A percentile compares a stretch with the other conserved stretches of the same genome.
These are phyloP conservation scores for Enteromius mattozi DNA, from an alignment of 2,797 vertebrate species.

Conservation along the genomic window DNA sequence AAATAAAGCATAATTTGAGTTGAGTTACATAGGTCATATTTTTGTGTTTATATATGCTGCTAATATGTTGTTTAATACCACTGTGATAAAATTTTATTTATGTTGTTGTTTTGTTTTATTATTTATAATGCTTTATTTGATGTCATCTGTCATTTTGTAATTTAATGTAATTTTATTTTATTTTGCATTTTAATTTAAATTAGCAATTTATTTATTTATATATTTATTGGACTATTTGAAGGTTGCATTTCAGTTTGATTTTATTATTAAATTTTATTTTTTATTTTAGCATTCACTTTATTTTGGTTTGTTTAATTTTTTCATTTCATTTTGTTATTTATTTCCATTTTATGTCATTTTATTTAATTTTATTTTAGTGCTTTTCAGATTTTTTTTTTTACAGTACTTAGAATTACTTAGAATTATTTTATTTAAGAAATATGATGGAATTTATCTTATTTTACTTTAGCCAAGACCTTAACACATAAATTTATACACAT, in stretches of 20 bases:
- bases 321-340: neutral
- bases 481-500: neutral
- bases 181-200: neutral
- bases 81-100: too few species aligned
- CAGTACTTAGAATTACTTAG: neutral
- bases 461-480: neutral
- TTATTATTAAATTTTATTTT: neutral
- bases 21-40: neutral
- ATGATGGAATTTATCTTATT: neutral
- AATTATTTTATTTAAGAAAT: neutral
- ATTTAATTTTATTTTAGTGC: neutral
- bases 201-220: too few species aligned
- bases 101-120: too few species aligned
- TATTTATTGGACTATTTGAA: neutral
- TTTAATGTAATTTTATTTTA: neutral
- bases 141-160: neutral
- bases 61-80: neutral
- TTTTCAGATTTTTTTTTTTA: neutral
- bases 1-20: neutral
- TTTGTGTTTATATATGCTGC: too few species aligned
- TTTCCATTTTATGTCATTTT: neutral
- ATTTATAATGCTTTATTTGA: neutral
- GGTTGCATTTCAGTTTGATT: neutral
- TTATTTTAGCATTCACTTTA: neutral
- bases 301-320: neutral